Evolutionary conservation across 1,140 invertebrate species (phyloP).

Genomic region (Tribolium madens): DNA sequence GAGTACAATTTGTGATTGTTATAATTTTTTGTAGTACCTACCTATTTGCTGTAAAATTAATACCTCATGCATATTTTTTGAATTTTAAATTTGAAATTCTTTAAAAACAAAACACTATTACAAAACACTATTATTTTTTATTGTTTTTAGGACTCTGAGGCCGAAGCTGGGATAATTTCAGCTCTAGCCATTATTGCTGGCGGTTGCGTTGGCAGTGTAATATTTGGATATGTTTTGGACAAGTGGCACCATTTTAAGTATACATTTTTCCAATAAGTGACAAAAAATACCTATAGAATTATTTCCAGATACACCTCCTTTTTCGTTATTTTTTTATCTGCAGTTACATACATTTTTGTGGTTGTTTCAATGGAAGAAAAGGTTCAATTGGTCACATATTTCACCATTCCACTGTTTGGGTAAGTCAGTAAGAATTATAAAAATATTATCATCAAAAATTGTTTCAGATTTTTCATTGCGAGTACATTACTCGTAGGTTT

Average conservation of each 20-base stretch:
- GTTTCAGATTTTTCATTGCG: conserved; percentile 51
- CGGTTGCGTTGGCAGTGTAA: conserved; percentile 57
- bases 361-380: conserved; percentile 31
- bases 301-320: conserved; percentile 47
- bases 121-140: neutral
- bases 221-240: conserved; percentile 59
- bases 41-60: too few relatives aligned
- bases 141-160: conserved; percentile 53
- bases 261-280: neutral
- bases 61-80: too few relatives aligned
- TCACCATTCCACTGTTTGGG: conserved; percentile 55
- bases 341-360: conserved; percentile 39
- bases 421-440: conserved; percentile 32
- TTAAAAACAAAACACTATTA: too few relatives aligned
- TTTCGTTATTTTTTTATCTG: conserved; percentile 22
- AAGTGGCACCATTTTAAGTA: conserved; percentile 60
- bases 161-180: conserved; percentile 54
- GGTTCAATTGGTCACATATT: conserved; percentile 44
- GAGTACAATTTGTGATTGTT: too few relatives aligned
- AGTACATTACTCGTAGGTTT: conserved; percentile 54
- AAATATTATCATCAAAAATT: neutral
- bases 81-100: too few relatives aligned
- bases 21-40: too few relatives aligned
- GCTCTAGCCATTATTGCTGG: conserved; percentile 54
- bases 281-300: too few relatives aligned